Evolutionary conservation across 2,113 vertebrate genomes (phyloP).

Genomic region (Embiotoca jacksoni): DNA sequence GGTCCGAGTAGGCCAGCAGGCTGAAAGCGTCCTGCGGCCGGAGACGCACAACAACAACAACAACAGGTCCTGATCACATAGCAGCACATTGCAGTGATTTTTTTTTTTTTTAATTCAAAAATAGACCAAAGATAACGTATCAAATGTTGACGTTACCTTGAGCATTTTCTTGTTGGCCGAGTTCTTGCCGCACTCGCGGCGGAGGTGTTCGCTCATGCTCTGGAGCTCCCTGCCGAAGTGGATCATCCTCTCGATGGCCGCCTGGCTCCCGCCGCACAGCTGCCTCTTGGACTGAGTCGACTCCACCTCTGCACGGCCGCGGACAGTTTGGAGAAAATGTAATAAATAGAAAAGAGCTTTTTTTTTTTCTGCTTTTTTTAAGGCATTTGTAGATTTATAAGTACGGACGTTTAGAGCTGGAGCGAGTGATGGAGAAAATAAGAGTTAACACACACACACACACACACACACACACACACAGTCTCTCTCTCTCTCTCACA

Average conservation of each 20-base stretch:
- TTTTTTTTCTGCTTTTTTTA: no score
- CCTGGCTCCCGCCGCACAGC: conserved; percentile 97
- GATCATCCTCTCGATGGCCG: conserved; percentile 98
- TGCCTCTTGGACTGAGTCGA: conserved; percentile 93
- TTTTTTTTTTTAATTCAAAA: no score
- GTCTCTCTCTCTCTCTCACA: no score
- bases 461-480: no score
- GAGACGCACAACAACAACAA: not conserved
- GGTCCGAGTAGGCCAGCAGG: conserved; percentile 97
- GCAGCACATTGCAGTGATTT: not conserved
- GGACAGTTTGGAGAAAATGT: not conserved
- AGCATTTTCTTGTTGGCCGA: conserved; percentile 98
- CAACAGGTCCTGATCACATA: not conserved
- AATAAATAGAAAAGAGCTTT: no score
- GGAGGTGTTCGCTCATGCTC: conserved; percentile 97
- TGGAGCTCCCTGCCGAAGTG: conserved; percentile 98
- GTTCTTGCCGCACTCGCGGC: conserved; percentile 97
- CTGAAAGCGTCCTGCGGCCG: conserved; percentile 94
- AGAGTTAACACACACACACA: no score
- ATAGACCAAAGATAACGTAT: no score
- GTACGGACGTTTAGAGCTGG: no score
- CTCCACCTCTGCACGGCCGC: conserved; percentile 90
- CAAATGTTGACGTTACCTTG: conserved; percentile 83
- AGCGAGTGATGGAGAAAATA: no score
- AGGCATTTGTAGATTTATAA: no score